phyloP scores from a whole-genome alignment of 1,140 invertebrate genomes.

The Meloidogyne hapla region DNA sequence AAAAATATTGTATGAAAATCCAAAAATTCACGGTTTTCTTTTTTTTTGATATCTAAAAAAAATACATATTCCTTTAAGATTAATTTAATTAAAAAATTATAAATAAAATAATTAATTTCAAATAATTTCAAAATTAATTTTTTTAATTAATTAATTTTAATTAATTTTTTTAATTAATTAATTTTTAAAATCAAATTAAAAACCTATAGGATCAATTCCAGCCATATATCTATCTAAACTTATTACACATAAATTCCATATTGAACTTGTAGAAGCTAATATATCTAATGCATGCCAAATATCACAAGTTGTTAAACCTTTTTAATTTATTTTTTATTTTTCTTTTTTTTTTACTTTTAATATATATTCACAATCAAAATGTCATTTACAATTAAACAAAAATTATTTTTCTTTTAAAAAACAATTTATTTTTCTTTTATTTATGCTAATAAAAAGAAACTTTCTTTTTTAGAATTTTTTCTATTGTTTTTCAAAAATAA shows the following conservation, averaged over 20 bases:
- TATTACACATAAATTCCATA: slow-evolving; percentile 64
- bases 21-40: too few species aligned
- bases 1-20: too few species aligned
- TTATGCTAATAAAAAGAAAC: slow-evolving; percentile 8
- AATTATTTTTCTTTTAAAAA: slow-evolving; percentile 1
- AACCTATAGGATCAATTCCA: slow-evolving; percentile 60
- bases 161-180: neutral
- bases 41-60: too few species aligned
- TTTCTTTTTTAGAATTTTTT: neutral
- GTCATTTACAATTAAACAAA: slow-evolving; percentile 14
- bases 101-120: too few species aligned
- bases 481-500: slow-evolving; percentile 10
- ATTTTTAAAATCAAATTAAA: too few species aligned
- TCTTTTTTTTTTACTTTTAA: slow-evolving; percentile 17
- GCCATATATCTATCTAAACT: slow-evolving; percentile 62
- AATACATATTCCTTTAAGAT: too few species aligned
- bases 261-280: slow-evolving; percentile 61
- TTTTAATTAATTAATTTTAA: too few species aligned
- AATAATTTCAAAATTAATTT: too few species aligned
- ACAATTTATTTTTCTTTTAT: slow-evolving; percentile 18
- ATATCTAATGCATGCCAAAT: slow-evolving; percentile 63
- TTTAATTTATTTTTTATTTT: too few species aligned
- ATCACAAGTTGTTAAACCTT: slow-evolving; percentile 60
- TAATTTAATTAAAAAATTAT: too few species aligned
- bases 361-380: slow-evolving; percentile 1